A percentile compares a stretch with the other conserved stretches of the same genome.
Evolutionary conservation across 1,140 invertebrate genomes (phyloP).

Genomic region (Drosophila saltans): DNA sequence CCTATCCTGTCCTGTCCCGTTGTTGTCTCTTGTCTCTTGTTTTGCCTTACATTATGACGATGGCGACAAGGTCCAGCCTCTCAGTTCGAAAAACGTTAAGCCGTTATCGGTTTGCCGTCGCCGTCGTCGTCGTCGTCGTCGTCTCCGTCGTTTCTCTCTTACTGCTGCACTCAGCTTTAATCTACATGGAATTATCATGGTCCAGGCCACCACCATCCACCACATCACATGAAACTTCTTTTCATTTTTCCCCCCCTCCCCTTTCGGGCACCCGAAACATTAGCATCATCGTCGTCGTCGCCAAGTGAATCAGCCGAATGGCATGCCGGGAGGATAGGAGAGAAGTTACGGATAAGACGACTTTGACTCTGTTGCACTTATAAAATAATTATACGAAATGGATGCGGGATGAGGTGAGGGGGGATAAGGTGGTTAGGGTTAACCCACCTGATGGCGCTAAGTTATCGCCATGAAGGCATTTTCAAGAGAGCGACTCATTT

Average conservation of each 20-base stretch:
- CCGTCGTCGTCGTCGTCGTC: background rate
- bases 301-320: constrained; percentile 75
- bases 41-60: constrained; percentile 24
- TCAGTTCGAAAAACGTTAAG: constrained; percentile 32
- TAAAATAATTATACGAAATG: constrained; percentile 75
- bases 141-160: constrained; percentile 52
- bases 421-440: background rate
- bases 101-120: constrained; percentile 39
- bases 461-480: constrained; percentile 35
- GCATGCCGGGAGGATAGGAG: constrained; percentile 39
- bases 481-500: constrained; percentile 22
- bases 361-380: constrained; percentile 67
- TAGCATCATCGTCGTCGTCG: constrained; percentile 64
- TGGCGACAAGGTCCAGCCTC: constrained; percentile 15
- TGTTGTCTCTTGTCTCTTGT: constrained; percentile 17
- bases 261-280: constrained; percentile 32
- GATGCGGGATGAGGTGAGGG: background rate
- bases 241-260: background rate
- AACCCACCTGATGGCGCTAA: constrained; percentile 43
- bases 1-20: constrained; percentile 43
- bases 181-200: constrained; percentile 72
- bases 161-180: constrained; percentile 77
- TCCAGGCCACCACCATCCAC: constrained; percentile 45
- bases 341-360: constrained; percentile 57
- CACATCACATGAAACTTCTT: constrained; percentile 12